A percentile compares a stretch with the other conserved stretches of the same genome.
phyloP scores from a whole-genome alignment of 2,888 invertebrate species.

The Plagodis pulveraria region DNA sequence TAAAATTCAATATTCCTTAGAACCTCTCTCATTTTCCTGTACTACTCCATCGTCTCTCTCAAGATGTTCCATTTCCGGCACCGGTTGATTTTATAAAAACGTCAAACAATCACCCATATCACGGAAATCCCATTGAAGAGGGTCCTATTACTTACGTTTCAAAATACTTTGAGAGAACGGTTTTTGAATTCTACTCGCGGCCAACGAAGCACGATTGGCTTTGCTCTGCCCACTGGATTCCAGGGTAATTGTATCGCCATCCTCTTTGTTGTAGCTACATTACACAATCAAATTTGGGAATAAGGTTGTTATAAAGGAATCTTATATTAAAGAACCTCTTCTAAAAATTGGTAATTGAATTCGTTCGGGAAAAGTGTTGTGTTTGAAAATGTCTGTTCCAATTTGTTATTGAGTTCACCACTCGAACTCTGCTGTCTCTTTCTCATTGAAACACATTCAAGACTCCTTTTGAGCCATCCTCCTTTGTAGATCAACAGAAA shows the following conservation, averaged over 20 bases:
- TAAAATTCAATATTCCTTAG: slow-evolving; percentile 16
- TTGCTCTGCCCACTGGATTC: slow-evolving; percentile 30
- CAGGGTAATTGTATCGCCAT: slow-evolving; percentile 33
- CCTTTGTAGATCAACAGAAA: slow-evolving; percentile 5
- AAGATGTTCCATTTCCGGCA: slow-evolving; percentile 22
- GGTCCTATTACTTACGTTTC: slow-evolving; percentile 36
- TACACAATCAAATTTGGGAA: slow-evolving; percentile 36
- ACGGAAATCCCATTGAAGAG: slow-evolving; percentile 48
- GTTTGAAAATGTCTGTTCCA: slow-evolving; percentile 4
- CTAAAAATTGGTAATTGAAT: slow-evolving; percentile 40
- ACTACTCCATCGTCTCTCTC: slow-evolving; percentile 5
- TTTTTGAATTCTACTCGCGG: slow-evolving; percentile 37
- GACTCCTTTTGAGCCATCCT: slow-evolving; percentile 8
- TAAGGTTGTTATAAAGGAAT: slow-evolving; percentile 36
- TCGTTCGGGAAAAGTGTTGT: slow-evolving; percentile 36
- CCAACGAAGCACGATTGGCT: slow-evolving; percentile 29
- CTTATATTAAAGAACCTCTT: slow-evolving; percentile 30
- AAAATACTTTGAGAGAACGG: slow-evolving; percentile 33
- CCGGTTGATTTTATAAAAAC: slow-evolving; percentile 50
- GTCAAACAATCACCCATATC: slow-evolving; percentile 48
- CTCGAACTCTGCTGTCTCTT: slow-evolving; percentile 1
- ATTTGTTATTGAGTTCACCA: neutral
- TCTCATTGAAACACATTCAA: slow-evolving; percentile 7
- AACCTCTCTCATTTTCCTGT: slow-evolving; percentile 6
- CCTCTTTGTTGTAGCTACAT: slow-evolving; percentile 31